A percentile compares a stretch with the other conserved stretches of the same genome.
Conservation (phyloP, 2,888 invertebrate genomes). For the Bimastos eiseni region DNA sequence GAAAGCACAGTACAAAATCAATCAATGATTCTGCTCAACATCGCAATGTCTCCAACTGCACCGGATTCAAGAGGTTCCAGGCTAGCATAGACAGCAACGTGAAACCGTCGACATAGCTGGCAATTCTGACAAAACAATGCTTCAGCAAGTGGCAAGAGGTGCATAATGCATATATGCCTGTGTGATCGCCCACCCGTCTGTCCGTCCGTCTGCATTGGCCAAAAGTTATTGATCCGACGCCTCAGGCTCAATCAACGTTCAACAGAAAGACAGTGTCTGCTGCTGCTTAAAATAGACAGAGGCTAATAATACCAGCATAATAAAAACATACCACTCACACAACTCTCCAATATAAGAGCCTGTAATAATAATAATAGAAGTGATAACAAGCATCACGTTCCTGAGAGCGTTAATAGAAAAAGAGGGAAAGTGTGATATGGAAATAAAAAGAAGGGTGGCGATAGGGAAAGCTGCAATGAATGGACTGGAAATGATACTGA, state of each 20-base stretch:
- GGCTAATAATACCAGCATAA: neutral
- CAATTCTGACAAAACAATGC: neutral
- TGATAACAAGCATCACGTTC: too few species aligned
- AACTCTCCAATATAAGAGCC: neutral
- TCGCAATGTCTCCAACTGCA: neutral
- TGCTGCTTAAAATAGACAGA: neutral
- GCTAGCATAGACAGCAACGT: neutral
- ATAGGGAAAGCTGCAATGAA: too few species aligned
- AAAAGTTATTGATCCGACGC: neutral
- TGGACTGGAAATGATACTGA: too few species aligned
- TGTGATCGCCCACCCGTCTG: neutral
- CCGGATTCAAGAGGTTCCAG: neutral
- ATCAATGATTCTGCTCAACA: neutral
- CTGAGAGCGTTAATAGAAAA: too few species aligned
- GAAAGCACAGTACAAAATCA: neutral
- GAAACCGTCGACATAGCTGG: neutral
- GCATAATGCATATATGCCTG: neutral
- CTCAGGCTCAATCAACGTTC: neutral
- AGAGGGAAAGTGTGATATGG: too few species aligned
- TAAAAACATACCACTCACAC: neutral
- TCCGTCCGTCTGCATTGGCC: neutral
- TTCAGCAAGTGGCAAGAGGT: neutral
- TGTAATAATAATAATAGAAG: neutral
- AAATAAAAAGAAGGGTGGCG: too few species aligned
- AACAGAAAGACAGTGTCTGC: neutral